Evolutionary conservation across 2,113 vertebrate species (phyloP).

Genomic region (Abramis brama): DNA sequence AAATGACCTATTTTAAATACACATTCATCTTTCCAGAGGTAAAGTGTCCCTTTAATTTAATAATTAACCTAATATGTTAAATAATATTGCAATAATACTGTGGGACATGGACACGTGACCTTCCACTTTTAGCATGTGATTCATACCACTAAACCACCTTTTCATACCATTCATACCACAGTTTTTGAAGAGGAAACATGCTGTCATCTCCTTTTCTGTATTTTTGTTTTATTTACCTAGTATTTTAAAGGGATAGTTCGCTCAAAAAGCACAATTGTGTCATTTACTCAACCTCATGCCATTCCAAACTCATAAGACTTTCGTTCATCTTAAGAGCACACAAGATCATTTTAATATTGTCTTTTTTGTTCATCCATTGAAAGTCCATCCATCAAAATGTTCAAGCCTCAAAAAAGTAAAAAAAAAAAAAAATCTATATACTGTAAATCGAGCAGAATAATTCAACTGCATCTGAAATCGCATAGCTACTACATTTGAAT

Average conservation of each 20-base stretch:
- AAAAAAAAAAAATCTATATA: not conserved
- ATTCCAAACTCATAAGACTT: not conserved
- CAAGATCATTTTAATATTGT: not conserved
- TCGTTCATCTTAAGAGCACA: not conserved
- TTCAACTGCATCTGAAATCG: not conserved
- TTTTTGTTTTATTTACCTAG: not conserved
- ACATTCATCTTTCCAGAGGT: too few species aligned
- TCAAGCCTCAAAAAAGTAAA: too few species aligned
- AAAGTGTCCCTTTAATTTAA: too few species aligned
- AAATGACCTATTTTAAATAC: too few species aligned
- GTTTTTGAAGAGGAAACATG: not conserved
- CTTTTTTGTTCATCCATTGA: not conserved
- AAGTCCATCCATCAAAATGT: not conserved
- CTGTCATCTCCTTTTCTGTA: not conserved
- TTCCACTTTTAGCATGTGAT: not conserved
- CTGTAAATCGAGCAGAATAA: not conserved
- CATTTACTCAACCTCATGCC: not conserved
- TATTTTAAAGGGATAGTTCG: not conserved
- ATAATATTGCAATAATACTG: not conserved
- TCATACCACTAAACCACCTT: not conserved
- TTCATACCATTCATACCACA: too few species aligned
- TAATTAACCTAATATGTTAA: not conserved
- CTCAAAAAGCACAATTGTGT: not conserved
- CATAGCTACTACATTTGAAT: too few species aligned
- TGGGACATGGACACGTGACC: not conserved